Base-by-base conservation (phyloP, 1,140 invertebrate genomes). In the Oedothorax gibbosus region DNA sequence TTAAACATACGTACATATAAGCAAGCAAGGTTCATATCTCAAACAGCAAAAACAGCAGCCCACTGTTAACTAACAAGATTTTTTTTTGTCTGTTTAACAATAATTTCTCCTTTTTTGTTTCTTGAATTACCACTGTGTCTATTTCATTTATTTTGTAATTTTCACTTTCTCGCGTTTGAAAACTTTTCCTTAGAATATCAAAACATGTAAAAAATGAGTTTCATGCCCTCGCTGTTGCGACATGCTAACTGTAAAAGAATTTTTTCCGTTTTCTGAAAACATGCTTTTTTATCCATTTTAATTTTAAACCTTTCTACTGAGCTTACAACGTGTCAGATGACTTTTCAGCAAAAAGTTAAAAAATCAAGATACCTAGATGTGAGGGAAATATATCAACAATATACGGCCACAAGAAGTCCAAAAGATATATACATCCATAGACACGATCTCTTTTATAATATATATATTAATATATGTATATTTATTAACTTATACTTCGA, bases 181-280 rank as follows among this genome's bases (percentile, higher is more conserved):
- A 82, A 72, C 56, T 21, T 84, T 84, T 14, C 50, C n/a, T 10
- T 75, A 84, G 75, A 66, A 84, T 84, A 84, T 84, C 82, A 85
- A 85, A 85, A 78, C 65, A 62, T 69, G 73, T 78, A 85, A 85
- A 85, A 85, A 85, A 85, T 78, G 64, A 69, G 75, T 85, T 71
- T 68, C 50, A 51, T 72, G 53, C 54, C 50, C 76, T 84, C 81
- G 21, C 64, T 66, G 71, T 84, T 82, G 57, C 57, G 50, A 82
- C 69, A 64, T 82, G 80, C 69, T 73, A 73, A 82, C 68, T 73
- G 80, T 64, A 82, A 82, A 82, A 73, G 57, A 73, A 82, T 73
- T 73, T 73, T 65, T 79, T 71, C n/a, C 54, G 60, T 66, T 75
- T 75, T 84, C 51, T 60, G 71, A 73, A 83, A 83, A 75, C 66